Base-by-base conservation (phyloP, 92 coral and sea anemone species). In the Virgularia gustaviana region DNA sequence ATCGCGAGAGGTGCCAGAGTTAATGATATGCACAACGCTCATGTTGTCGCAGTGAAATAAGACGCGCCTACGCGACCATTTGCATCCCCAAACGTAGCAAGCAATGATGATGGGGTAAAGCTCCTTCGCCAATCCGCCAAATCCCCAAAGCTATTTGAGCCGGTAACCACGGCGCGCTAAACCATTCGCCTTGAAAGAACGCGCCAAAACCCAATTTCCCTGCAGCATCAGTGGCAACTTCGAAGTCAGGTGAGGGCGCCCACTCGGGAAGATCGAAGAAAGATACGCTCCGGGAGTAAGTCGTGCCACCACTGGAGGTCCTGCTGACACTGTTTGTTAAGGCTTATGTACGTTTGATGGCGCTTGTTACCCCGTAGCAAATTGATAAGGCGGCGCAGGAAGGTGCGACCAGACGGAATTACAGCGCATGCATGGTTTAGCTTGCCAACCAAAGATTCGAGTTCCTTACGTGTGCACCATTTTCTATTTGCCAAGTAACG, bases 51-150 rank as follows among this genome's bases (percentile, higher is more conserved):
- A 59, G 8, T 22, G 72, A 20, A 73, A 67, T 49, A 73, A 20
- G 18, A 84, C 41, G 1, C 44, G 81, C 58, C 51, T 58, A 57
- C 35, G 33, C 9, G 55, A 20, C 81, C 84, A 73, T 1, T 12
- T 33, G 31, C 9, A 57, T 13, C 85, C 85, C 82, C 77, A 78
- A 8, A 78, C 20, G 20, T 72, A 59, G 20, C 80, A 83, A 1
- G 49, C 78, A 35, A 78, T 3, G 24, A 72, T 57, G 59, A 79
- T 72, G 29, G 81, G 74, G 47, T 25, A 63, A 16, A 36, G 81
- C n/a, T 76, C 75, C 12, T 49, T 78, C n/a, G n/a, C n/a, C n/a
- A n/a, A 19, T 49, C 5, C 23, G 23, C 3, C 22, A 20, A 20
- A 49, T 49, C 16, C 55, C 55, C 6, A 49, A 15, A 5, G 16